Base-by-base conservation (phyloP, 2,797 vertebrate species). In the Phyllotis vaccarum region DNA sequence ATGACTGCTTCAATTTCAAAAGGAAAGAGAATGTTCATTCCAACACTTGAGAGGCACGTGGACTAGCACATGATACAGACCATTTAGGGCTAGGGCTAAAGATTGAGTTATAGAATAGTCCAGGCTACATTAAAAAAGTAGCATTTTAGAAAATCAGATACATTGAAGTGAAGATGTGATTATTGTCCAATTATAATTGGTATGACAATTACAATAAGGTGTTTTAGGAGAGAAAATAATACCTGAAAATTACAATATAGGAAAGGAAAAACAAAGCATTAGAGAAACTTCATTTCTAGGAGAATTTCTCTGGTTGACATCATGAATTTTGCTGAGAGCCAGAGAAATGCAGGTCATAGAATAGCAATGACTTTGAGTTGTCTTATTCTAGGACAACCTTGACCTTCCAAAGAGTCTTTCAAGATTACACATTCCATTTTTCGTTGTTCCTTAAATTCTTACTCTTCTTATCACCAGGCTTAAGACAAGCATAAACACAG, bases 241-340 rank as follows among this genome's bases (percentile, higher is more conserved):
- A 88, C 66, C 43, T 96, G 93, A 89, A 94, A 85, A 93, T 93
- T 70, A 80, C 46, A 17, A 83, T 86, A 22, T 58, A 93, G 31
- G 21, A 89, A 95, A 90, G 29, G n/a, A 78, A 92, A 29, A 74
- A 60, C 79, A 60, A 70, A 13, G 88, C 79, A 78, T 88, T 34
- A 76, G 52, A 93, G 81, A 97, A 86, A 37, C 2, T 46, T 90
- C 24, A 56, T 86, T 88, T 96, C 96, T 72, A 91, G 80, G 24
- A 94, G 22, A 93, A 14, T 87, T 37, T 92, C 29, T 95, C 34
- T 89, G 72, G 13, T 96, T 87, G 66, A 43, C 60, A 86, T 93
- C 64, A 85, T 4, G 11, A 92, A 83, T 87, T 91, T 93, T 85
- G 76, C 43, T 74, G 34, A 68, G 27, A 85, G 40, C 54, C 13